Percentiles rank a stretch among this genome's conserved stretches.
Evolutionary conservation across 2,113 vertebrate genomes (phyloP).

Genomic region (Myiozetetes cayanensis): DNA sequence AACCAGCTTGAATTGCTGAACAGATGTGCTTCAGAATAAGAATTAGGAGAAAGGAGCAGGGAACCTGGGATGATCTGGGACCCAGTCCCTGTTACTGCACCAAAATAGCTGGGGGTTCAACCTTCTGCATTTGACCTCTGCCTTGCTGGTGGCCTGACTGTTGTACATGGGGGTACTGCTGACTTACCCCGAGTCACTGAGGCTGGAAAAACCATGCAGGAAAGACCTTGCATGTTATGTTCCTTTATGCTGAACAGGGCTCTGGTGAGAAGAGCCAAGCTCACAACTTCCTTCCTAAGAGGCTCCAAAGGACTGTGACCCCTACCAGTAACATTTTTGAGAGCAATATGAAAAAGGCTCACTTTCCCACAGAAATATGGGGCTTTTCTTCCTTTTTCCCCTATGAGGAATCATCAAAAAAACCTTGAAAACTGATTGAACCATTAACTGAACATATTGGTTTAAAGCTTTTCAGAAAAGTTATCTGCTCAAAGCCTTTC

Average conservation of each 20-base stretch:
- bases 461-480: not conserved
- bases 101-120: not conserved
- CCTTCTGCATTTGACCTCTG: not conserved
- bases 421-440: not conserved
- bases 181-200: not conserved
- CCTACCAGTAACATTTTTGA: not conserved
- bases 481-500: not conserved
- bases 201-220: not conserved
- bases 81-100: not conserved
- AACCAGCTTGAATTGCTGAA: not conserved
- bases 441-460: not conserved
- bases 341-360: not conserved
- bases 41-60: not conserved
- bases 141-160: not conserved
- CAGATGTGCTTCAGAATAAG: not conserved
- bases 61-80: not conserved
- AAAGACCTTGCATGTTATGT: not conserved
- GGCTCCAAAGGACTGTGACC: not conserved
- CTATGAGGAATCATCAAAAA: not conserved
- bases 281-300: not conserved
- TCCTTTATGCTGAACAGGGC: not conserved
- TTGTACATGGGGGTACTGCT: not conserved
- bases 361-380: not conserved
- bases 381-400: not conserved
- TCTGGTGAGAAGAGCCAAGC: not conserved